Conservation (phyloP, 1,140 invertebrate species). For the Metopolophium dirhodum region DNA sequence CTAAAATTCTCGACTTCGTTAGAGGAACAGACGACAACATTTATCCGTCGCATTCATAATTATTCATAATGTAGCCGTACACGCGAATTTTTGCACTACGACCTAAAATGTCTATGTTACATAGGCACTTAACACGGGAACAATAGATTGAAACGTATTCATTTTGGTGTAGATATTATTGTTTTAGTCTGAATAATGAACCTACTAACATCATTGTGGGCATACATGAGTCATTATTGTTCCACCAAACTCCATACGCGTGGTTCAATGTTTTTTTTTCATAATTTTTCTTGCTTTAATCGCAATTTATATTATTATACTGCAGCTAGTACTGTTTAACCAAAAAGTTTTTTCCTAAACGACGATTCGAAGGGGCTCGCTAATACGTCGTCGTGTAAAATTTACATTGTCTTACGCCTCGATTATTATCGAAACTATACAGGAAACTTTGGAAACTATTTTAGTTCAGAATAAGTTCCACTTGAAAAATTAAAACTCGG, state of each 20-base stretch:
- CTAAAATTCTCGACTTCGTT: background rate
- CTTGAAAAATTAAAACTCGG: background rate
- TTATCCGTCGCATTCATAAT: background rate
- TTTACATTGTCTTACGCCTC: background rate
- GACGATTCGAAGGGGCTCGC: background rate
- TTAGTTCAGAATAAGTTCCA: background rate
- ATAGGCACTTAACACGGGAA: background rate
- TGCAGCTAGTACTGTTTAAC: background rate
- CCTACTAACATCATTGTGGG: background rate
- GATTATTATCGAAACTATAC: conserved; percentile 8
- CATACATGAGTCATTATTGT: background rate
- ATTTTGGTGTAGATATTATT: background rate
- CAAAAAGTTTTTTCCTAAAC: background rate
- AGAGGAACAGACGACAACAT: background rate
- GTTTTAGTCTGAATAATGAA: background rate
- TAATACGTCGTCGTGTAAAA: background rate
- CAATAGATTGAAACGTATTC: background rate
- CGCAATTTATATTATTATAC: background rate
- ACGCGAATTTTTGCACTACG: background rate
- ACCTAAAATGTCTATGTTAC: background rate
- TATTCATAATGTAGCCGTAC: background rate
- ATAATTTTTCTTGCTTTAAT: background rate
- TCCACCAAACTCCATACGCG: background rate
- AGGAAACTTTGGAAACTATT: background rate
- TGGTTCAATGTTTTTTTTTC: background rate